phyloP scores from a whole-genome alignment of 2,797 vertebrate genomes.

The Meriones psammophilus region DNA sequence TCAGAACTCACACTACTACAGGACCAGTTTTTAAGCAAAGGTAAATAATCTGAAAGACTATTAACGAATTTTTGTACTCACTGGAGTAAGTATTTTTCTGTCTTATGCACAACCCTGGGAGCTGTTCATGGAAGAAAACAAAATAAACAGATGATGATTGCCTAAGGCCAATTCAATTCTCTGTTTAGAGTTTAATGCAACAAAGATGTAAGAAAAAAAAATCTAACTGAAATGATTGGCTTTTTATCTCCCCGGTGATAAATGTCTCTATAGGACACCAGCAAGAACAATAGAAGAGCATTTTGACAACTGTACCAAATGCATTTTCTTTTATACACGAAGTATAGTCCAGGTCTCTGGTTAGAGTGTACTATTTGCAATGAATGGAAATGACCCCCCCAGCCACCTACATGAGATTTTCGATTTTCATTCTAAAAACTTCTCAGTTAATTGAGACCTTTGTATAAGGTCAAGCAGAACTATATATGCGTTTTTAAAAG shows the following conservation, averaged over 20 bases:
- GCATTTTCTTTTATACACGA: slow-evolving; percentile 52
- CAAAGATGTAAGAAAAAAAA: not conserved
- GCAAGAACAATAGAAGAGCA: slow-evolving; percentile 20
- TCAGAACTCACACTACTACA: slow-evolving; percentile 37
- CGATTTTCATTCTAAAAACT: slow-evolving; percentile 59
- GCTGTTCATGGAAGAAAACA: slow-evolving; percentile 59
- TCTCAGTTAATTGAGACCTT: slow-evolving; percentile 10
- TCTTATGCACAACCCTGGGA: slow-evolving; percentile 42
- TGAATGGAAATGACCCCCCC: slow-evolving; percentile 25
- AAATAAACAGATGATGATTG: slow-evolving; percentile 67
- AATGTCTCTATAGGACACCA: not conserved
- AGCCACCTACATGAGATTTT: not conserved
- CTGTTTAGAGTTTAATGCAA: slow-evolving; percentile 19
- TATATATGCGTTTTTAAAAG: not conserved
- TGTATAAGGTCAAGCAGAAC: not conserved
- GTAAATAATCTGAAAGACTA: slow-evolving; percentile 45
- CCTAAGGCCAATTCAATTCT: slow-evolving; percentile 57
- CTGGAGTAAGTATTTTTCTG: slow-evolving; percentile 57
- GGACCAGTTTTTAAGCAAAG: slow-evolving; percentile 58
- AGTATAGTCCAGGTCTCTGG: slow-evolving; percentile 41
- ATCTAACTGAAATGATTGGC: slow-evolving; percentile 56
- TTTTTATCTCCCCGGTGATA: slow-evolving; percentile 35
- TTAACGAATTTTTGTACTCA: slow-evolving; percentile 73
- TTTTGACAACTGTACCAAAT: slow-evolving; percentile 2
- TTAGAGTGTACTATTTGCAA: slow-evolving; percentile 8